Evolutionary conservation across 1,140 invertebrate genomes (phyloP), one percentile per base, ranked within the genome.

Genomic region (Ips typographus): DNA sequence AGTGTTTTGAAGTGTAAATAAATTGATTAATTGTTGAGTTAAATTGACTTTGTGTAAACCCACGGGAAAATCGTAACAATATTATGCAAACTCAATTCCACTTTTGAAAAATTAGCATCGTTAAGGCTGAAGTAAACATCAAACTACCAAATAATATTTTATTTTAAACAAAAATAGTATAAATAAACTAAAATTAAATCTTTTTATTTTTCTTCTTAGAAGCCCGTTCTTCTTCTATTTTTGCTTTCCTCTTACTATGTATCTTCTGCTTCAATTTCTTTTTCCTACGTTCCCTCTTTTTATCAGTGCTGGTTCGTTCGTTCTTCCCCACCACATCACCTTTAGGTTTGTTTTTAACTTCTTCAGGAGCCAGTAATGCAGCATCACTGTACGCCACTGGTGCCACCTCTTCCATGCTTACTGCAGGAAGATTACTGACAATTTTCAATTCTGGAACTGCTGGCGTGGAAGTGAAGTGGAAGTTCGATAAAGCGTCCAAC

Each of bases 351-450:
- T 80, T 84, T 83, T 91, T 88, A 8, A 99, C 83, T 88, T 99
- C 97, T 83, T 98, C 94, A 2, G 98, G 97, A 37, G 98, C 96
- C 51, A 99, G 81, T 36, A 98, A 80, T 1, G 89, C 85, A 7
- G 91, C 92, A 84, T 97, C 93, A 77, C 89, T 94, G 1, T 90
- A 87, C 38, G 89, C 88, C 1, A 93, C 84, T 41, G 96, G 96
- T 2, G 93, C 94, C n/a, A 97, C 94, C 83, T 99, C 96, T 83
- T 99, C 98, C 87, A 98, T 94, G 40, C 83, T 86, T 59, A 99
- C 91, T 2, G 95, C 92, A 22, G 96, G 94, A 70, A 95, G 82
- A 81, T 99, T 98, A 59, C 86, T 94, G 1, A 98, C 83, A 72
- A 99, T 92, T 81, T 93, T 94, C 0, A 98, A 81, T 76, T 99